Base-by-base conservation (phyloP, 2,888 invertebrate genomes). In the Athalia rosae region DNA sequence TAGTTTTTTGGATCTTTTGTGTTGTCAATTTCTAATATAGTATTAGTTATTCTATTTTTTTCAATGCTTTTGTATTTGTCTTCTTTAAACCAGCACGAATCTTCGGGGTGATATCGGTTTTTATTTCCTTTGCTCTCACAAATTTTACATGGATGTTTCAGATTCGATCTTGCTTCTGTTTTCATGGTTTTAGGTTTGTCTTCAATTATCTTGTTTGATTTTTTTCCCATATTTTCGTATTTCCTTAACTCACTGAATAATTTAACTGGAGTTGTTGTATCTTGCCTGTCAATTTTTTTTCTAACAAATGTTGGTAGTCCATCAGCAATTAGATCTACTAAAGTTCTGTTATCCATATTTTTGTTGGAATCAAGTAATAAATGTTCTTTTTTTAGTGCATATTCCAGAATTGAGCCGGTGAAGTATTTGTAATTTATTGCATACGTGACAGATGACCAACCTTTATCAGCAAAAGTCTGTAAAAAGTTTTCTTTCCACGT, bases 11-110 rank as follows among this genome's bases (percentile, higher is more conserved):
- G 64, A 64, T 76, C 58, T 76, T 56, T 78, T 69, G 78, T 67
- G 11, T 69, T 61, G 62, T 80, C 71, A 62, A 79, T 78, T 78
- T 82, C 81, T 67, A 82, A 50, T 48, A 82, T 79, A 67, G 82
- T 78, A 61, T 80, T 82, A 61, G 61, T 82, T 78, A 73, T 80
- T 74, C 77, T 79, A 45, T 53, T 28, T 45, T 69, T 77, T 13
- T 67, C 74, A 47, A 56, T n/a, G 58, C 74, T 76, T 7, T 66
- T 62, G 62, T 78, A 69, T 59, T 62, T 61, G 11, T 78, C 59
- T 73, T 62, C 69, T 50, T 80, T 79, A 69, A 80, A 80, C 77
- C 79, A 80, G 53, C 79, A 79, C 63, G 53, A n/a, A 9, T 77
- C 58, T 77, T 79, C 79, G n/a, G 73, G 76, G 53, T 80, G 79